A percentile compares a stretch with the other conserved stretches of the same genome.
phyloP scores from a whole-genome alignment of 2,113 vertebrate genomes.

The Scomber colias region DNA sequence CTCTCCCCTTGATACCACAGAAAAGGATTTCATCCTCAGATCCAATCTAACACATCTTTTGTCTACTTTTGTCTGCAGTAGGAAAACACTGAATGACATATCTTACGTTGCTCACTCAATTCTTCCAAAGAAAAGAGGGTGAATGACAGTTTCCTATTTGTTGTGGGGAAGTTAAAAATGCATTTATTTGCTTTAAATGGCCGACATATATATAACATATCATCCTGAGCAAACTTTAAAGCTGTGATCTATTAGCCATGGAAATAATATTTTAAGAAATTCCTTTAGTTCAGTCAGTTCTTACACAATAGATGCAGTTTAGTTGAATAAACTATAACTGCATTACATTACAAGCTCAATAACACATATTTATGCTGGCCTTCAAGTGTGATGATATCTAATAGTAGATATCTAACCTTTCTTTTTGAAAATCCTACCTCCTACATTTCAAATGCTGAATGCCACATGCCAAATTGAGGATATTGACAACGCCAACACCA shows the following conservation, averaged over 20 bases:
- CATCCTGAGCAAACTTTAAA: not conserved
- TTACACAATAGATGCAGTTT: not conserved
- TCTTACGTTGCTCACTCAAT: conserved; percentile 7
- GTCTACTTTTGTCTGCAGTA: conserved; percentile 18
- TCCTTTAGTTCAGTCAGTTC: not conserved
- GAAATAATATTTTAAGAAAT: not conserved
- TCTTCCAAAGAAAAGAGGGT: not conserved
- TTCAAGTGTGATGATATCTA: not conserved
- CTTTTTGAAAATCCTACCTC: conserved; percentile 6
- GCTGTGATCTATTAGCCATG: not conserved
- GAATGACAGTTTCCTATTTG: not conserved
- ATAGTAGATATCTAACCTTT: not conserved
- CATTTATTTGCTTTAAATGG: not conserved
- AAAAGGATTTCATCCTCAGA: conserved; percentile 18
- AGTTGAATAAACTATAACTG: not conserved
- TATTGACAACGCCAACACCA: conserved; percentile 9
- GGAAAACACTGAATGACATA: not conserved
- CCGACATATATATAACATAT: not conserved
- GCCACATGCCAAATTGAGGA: not conserved
- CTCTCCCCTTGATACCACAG: conserved; percentile 26
- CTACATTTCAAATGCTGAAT: not conserved
- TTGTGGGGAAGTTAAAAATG: not conserved
- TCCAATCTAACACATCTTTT: conserved; percentile 50
- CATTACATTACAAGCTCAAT: not conserved
- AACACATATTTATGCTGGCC: conserved; percentile 1